phyloP scores from a whole-genome alignment of 2,888 invertebrate genomes.

The Frankliniella fusca region DNA sequence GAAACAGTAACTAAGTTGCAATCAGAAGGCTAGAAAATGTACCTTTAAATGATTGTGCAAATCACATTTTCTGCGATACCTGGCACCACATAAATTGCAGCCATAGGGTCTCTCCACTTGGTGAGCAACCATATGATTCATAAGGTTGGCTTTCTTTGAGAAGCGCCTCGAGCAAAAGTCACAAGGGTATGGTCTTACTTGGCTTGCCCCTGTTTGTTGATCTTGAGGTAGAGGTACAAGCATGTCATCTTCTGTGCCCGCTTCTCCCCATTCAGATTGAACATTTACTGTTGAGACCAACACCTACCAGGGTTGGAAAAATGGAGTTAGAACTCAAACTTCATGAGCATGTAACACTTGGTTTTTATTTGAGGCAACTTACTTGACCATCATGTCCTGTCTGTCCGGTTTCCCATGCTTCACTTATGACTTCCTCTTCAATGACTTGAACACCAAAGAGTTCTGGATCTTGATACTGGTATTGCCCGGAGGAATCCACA shows the following conservation, averaged over 20 bases:
- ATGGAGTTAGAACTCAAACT: conserved; percentile 29
- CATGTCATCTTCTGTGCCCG: conserved; percentile 60
- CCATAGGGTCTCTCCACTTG: conserved; percentile 78
- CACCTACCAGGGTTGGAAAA: conserved; percentile 46
- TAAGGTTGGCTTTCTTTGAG: conserved; percentile 75
- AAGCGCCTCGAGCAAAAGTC: conserved; percentile 80
- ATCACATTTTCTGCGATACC: conserved; percentile 74
- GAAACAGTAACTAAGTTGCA: conserved; percentile 45
- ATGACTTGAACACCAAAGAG: conserved; percentile 59
- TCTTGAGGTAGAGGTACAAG: conserved; percentile 77
- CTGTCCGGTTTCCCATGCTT: conserved; percentile 71
- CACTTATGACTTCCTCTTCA: conserved; percentile 71
- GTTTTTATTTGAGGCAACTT: conserved; percentile 17
- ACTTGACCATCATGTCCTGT: conserved; percentile 64
- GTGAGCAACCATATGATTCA: conserved; percentile 84
- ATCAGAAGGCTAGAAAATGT: neutral
- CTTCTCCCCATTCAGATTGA: conserved; percentile 53
- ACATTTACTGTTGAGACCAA: conserved; percentile 62
- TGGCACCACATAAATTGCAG: conserved; percentile 70
- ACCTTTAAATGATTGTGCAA: conserved; percentile 73
- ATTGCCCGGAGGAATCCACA: neutral
- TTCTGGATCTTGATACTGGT: conserved; percentile 45
- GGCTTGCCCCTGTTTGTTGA: conserved; percentile 49
- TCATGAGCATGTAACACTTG: neutral
- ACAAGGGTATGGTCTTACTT: conserved; percentile 66